phyloP scores from a whole-genome alignment of 1,140 invertebrate genomes.

The Eueides isabella region DNA sequence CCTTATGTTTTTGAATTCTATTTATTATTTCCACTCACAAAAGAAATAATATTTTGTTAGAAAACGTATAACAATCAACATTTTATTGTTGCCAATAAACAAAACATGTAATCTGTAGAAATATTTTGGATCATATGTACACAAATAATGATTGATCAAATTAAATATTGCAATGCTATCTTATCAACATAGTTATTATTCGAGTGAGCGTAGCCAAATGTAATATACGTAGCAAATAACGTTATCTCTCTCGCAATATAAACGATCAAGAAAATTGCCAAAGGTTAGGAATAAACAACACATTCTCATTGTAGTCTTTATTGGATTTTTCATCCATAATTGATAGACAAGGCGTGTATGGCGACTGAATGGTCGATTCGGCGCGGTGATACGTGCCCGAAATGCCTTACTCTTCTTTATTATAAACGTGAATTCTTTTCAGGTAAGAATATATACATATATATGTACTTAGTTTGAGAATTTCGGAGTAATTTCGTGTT shows the following conservation, averaged over 20 bases:
- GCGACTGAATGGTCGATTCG: not conserved
- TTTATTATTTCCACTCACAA: too few relatives aligned
- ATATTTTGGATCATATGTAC: not conserved
- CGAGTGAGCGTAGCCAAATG: not conserved
- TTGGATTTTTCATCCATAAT: slow-evolving; percentile 16
- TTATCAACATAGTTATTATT: not conserved
- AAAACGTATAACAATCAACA: too few relatives aligned
- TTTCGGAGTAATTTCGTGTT: too few relatives aligned
- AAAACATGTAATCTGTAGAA: not conserved
- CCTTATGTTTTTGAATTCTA: too few relatives aligned
- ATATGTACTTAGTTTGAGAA: too few relatives aligned
- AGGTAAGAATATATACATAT: not conserved
- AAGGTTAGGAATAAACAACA: slow-evolving; percentile 23
- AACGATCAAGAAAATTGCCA: slow-evolving; percentile 15
- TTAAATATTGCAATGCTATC: not conserved
- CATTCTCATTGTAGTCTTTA: slow-evolving; percentile 13
- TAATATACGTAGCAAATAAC: slow-evolving; percentile 16
- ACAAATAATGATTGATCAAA: not conserved
- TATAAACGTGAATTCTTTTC: not conserved
- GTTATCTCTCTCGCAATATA: slow-evolving; percentile 3
- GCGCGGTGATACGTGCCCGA: not conserved
- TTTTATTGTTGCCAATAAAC: not conserved
- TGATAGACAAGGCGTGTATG: slow-evolving; percentile 11
- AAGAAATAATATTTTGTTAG: too few relatives aligned
- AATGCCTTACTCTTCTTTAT: not conserved